Evolutionary conservation across 2,888 invertebrate species (phyloP).

Genomic region (Keiferia lycopersicella): DNA sequence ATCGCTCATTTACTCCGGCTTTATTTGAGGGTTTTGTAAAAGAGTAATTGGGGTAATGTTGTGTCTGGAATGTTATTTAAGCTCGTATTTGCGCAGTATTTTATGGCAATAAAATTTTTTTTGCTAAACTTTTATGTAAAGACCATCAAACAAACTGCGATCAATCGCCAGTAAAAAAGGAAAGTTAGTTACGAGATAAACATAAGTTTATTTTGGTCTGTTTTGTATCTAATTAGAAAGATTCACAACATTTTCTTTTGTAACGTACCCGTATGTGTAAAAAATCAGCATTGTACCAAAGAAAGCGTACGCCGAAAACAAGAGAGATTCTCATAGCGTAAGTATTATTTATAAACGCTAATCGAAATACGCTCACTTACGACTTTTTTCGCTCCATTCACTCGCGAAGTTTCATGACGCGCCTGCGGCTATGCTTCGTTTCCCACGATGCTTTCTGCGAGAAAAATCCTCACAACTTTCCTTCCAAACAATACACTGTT

Average conservation of each 20-base stretch:
- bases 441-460: constrained; percentile 73
- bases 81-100: not conserved
- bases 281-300: constrained; percentile 1
- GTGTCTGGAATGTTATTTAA: not conserved
- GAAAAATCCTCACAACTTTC: constrained; percentile 39
- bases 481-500: constrained; percentile 25
- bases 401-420: constrained; percentile 72
- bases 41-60: constrained; percentile 12
- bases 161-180: too few relatives aligned
- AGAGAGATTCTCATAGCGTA: constrained; percentile 30
- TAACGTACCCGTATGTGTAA: too few relatives aligned
- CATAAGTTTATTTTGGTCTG: not conserved
- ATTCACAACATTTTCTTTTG: too few relatives aligned
- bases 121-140: not conserved
- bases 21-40: constrained; percentile 14
- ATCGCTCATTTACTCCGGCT: constrained; percentile 24
- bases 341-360: constrained; percentile 47
- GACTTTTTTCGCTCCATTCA: constrained; percentile 56
- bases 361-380: constrained; percentile 55
- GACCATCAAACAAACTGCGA: too few relatives aligned
- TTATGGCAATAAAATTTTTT: not conserved
- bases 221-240: not conserved
- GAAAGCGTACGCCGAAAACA: constrained; percentile 25
- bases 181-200: not conserved
- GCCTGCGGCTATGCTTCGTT: constrained; percentile 83